A percentile compares a stretch with the other conserved stretches of the same genome.
Conservation (phyloP, 1,140 invertebrate genomes). For the Elymnias hypermnestra region DNA sequence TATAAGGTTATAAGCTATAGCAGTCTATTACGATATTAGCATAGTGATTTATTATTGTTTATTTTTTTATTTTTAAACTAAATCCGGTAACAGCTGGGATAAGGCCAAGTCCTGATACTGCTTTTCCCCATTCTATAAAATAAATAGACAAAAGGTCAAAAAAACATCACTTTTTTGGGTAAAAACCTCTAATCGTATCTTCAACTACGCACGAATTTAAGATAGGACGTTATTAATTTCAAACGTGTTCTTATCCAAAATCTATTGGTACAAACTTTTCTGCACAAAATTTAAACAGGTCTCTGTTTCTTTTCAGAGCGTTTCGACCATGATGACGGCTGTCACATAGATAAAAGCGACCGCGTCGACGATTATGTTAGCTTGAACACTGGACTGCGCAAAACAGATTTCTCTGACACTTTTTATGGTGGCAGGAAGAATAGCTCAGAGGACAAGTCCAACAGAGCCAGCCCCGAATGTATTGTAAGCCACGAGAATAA, state of each 20-base stretch:
- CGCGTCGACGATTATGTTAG: slow-evolving; percentile 80
- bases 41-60: background rate
- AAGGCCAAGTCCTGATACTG: no score
- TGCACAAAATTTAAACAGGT: no score
- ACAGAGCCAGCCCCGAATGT: slow-evolving; percentile 68
- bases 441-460: slow-evolving; percentile 58
- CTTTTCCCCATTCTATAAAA: no score
- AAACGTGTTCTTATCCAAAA: no score
- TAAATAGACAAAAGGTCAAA: no score
- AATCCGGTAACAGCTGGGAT: background rate
- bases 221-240: no score
- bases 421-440: slow-evolving; percentile 75
- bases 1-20: slow-evolving; percentile 18
- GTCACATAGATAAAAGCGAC: slow-evolving; percentile 59
- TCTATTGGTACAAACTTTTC: no score
- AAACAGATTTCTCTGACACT: slow-evolving; percentile 78
- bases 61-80: background rate
- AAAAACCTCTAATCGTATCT: no score
- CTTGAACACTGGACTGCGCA: slow-evolving; percentile 81
- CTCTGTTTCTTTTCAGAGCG: slow-evolving; percentile 54
- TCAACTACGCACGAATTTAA: no score
- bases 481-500: slow-evolving; percentile 75
- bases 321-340: slow-evolving; percentile 68
- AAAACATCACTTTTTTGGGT: no score
- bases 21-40: slow-evolving; percentile 21